Evolutionary conservation across 2,797 vertebrate species (phyloP), one percentile per base, ranked within the genome.

Genomic region (Pterois miles): DNA sequence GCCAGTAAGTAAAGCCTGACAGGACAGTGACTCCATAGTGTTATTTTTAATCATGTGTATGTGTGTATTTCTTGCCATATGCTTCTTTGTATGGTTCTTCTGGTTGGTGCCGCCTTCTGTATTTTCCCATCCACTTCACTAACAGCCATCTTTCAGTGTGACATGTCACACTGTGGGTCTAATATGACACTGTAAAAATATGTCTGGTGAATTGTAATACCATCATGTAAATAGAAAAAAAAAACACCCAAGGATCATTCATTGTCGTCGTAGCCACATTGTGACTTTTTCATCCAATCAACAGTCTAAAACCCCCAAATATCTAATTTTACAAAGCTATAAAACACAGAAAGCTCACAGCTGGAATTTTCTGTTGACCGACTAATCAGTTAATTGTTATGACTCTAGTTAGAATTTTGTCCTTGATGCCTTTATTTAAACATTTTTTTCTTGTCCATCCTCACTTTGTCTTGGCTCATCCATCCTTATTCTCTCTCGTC

Each of bases 1-100:
- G 91, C 96, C 97, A 91, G 98, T 99, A 96, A 99, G 97, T 99
- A 97, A 94, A 88, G 91, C 34, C 40, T 23, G 57, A 76, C 43
- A 34, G 63, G 59, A 31, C 13, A 13, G 29, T 10, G 8, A 12
- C 22, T 43, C n/a, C 12, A 4, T 22, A 14, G 40, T 71, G 54
- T 65, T 46, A 10, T 18, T 13, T 50, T n/a, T 54, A 62, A 50
- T 34, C 14, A 5, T 62, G 36, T 69, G 40, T 57, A 56, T 73
- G 29, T 66, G 5, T 50, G 10, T 52, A 4, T 54, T 43, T 5
- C 8, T 59, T n/a, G 16, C 34, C 16, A 14, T 46, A 29, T 62
- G 66, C 27, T 46, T 14, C 36, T 58, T 2, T 58, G 62, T 57
- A 12, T 63, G 46, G 23, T 54, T 13, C 4, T 62, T 25, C 63